Evolutionary conservation across 2,113 vertebrate genomes (phyloP), one percentile per base, ranked within the genome.

Genomic region (Zapus hudsonius): DNA sequence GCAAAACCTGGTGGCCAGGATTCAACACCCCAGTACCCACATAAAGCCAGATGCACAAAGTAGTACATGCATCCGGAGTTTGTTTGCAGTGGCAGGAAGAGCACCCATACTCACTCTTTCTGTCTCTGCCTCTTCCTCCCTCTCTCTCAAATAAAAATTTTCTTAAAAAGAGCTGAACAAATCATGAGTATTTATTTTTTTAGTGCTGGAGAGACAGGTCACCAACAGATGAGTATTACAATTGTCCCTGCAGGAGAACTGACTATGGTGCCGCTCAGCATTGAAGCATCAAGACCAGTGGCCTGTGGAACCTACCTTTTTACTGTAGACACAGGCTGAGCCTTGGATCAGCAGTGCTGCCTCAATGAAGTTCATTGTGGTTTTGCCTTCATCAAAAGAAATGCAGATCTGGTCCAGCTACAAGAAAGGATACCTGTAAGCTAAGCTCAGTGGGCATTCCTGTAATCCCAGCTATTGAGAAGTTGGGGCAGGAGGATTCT

Each of bases 271-370:
- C 31, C 31, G 0, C 47, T 2, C 2, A 11, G 33, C 74, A 52
- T 52, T 3, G 3, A 63, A 67, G 11, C 22, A 3, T n/a, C 42
- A 31, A 78, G 57, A 8, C 2, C 36, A 4, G 8, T 0, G 8
- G 66, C 67, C 47, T 27, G 38, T 1, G 3, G 31, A 11, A 9
- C 92, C 89, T 82, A 99, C 99, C 98, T 99, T 99, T 96, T 98
- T 99, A 95, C 99, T 99, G 97, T 99, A 99, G 97, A 99, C 97
- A 66, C 98, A 99, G 57, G 99, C 98, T 0, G 99, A 99, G 0
- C 99, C 99, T 94, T 99, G 99, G 96, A 99, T 99, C 73, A 99
- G 29, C 92, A 99, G 96, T 0, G 99, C 99, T 0, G 99, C 99
- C 67, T 99, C 99, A 0, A 97, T 98, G 96, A 99, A 99, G 94